Evolutionary conservation across 2,797 vertebrate species (phyloP), one percentile per base, ranked within the genome.

Genomic region (Betta splendens): DNA sequence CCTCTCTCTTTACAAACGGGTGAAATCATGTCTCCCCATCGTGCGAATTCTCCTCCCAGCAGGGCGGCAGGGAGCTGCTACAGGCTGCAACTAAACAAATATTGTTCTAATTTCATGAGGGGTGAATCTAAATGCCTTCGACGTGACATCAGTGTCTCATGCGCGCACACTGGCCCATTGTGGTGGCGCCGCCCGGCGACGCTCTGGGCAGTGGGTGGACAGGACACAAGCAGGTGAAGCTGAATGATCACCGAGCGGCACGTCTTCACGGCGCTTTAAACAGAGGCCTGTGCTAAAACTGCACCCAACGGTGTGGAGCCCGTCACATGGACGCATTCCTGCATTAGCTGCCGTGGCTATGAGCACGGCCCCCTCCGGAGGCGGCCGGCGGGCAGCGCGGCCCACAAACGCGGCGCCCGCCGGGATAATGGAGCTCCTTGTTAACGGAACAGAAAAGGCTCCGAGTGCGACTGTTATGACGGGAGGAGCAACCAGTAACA

Each of bases 291-390:
- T 69, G 77, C 82, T 87, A 80, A 86, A 84, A 79, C 68, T 77
- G 58, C 77, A 81, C 84, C 69, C 86, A 89, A 90, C 54, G 73
- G 78, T 90, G 85, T 89, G 85, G 81, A 89, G 84, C 83, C 67
- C 53, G 84, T 93, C 88, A 91, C 90, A 89, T 89, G 89, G 83
- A 87, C 83, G 81, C 89, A 90, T 92, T 92, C 89, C 82, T 89
- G 77, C 73, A 48, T 83, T 79, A 81, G 80, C 85, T 80, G 76
- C 88, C 83, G 79, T 83, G 79, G 80, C 72, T 79, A 82, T 79
- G 81, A 75, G 62, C 72, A 63, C 52, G 60, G 59, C 67, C 66
- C 78, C 72, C 77, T 67, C n/a, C 67, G 37, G 61, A 75, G 71
- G 70, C 71, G 72, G 63, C 62, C 45, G 22, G 49, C 68, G 62